These are phyloP conservation scores for Silurus meridionalis DNA, from an alignment of 2,113 vertebrate species.

Conservation along the genomic window DNA sequence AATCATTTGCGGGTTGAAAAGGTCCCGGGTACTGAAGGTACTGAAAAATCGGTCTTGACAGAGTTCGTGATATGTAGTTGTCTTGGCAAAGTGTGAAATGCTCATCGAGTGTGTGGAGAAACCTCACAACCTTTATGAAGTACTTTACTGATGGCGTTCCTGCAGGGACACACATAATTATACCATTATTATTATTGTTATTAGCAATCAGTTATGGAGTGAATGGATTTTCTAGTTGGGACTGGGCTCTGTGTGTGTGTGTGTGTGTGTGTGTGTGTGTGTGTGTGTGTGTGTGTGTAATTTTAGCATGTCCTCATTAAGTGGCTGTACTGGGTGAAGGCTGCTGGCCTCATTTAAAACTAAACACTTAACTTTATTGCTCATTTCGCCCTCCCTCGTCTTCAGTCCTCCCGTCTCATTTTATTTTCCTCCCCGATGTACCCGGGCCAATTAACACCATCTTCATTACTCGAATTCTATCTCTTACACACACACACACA, in stretches of 20 bases:
- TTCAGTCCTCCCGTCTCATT: slow-evolving; percentile 51
- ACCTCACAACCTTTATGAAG: background rate
- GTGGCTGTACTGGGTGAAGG: slow-evolving; percentile 48
- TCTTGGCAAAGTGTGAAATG: background rate
- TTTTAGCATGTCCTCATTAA: slow-evolving; percentile 57
- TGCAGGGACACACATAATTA: background rate
- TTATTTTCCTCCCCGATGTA: slow-evolving; percentile 57
- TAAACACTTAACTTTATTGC: slow-evolving; percentile 56
- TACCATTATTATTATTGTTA: background rate
- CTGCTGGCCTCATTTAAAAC: slow-evolving; percentile 62
- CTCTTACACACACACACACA: slow-evolving; percentile 16
- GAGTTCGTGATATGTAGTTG: background rate
- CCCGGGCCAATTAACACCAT: slow-evolving; percentile 58
- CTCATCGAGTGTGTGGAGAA: background rate
- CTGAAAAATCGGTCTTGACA: background rate
- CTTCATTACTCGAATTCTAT: slow-evolving; percentile 55
- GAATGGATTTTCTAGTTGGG: background rate
- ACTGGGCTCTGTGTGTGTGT: background rate
- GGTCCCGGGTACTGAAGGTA: background rate
- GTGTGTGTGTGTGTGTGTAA: slow-evolving; percentile 38
- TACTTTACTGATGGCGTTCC: background rate
- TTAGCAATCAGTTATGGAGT: background rate
- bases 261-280: slow-evolving; percentile 11
- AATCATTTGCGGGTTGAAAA: background rate
- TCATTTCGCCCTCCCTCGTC: slow-evolving; percentile 50